These are phyloP conservation scores for Zenarchopterus dispar DNA, from an alignment of 2,797 vertebrate species.

Conservation along the genomic window DNA sequence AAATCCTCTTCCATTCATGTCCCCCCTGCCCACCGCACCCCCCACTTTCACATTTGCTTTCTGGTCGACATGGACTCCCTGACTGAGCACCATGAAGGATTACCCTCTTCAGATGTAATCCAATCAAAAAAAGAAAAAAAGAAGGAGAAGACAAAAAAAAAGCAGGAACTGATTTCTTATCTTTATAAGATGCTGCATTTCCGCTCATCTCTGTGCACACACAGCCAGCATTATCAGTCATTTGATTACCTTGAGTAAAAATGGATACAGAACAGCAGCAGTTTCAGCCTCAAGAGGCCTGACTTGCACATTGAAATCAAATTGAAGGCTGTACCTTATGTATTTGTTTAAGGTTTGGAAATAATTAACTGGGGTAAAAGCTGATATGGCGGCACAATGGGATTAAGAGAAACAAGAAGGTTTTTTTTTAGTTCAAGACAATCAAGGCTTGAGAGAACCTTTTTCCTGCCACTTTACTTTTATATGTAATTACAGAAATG, in stretches of 20 bases:
- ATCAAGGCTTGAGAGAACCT: slow-evolving; percentile 60
- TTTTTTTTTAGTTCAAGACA: slow-evolving; percentile 60
- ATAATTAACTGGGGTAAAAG: slow-evolving; percentile 85
- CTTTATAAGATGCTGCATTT: slow-evolving; percentile 84
- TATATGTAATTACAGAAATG: slow-evolving; percentile 56
- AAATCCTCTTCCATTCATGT: slow-evolving; percentile 58
- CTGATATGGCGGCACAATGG: slow-evolving; percentile 77
- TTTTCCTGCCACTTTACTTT: slow-evolving; percentile 67
- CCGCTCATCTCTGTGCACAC: slow-evolving; percentile 77
- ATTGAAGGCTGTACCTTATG: slow-evolving; percentile 82
- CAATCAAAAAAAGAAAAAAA: slow-evolving; percentile 70
- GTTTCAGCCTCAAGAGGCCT: slow-evolving; percentile 79
- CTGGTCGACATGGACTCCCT: slow-evolving; percentile 63
- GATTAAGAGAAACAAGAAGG: slow-evolving; percentile 74
- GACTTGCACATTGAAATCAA: slow-evolving; percentile 82
- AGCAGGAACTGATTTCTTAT: slow-evolving; percentile 87
- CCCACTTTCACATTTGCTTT: slow-evolving; percentile 69
- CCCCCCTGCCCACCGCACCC: background rate
- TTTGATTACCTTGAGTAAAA: slow-evolving; percentile 84
- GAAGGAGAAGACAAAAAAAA: slow-evolving; percentile 52
- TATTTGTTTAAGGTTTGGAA: slow-evolving; percentile 86
- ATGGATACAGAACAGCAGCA: slow-evolving; percentile 80
- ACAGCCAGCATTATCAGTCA: slow-evolving; percentile 82
- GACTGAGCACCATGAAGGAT: slow-evolving; percentile 79
- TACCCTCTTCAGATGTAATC: slow-evolving; percentile 81